Evolutionary conservation across 2,797 vertebrate genomes (phyloP).

Genomic region (Selene dorsalis): DNA sequence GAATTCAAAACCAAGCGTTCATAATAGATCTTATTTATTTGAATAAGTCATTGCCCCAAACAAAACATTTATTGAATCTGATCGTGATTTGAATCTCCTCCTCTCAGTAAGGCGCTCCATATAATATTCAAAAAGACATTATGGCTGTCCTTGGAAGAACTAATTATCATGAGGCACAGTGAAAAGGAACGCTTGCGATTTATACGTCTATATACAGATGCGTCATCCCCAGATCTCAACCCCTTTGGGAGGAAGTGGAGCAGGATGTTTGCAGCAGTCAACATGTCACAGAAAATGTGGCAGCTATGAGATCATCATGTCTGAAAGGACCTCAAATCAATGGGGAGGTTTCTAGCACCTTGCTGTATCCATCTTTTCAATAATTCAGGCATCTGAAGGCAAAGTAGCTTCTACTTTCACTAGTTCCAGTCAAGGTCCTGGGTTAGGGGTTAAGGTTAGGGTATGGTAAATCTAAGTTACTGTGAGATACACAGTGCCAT

Average conservation of each 20-base stretch:
- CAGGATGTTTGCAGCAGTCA: constrained; percentile 16
- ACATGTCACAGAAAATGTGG: neutral
- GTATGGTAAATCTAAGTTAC: neutral
- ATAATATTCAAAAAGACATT: constrained; percentile 50
- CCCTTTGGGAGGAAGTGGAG: neutral
- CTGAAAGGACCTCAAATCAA: constrained; percentile 16
- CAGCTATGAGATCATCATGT: constrained; percentile 17
- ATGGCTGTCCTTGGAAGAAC: constrained; percentile 33
- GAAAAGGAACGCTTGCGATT: neutral
- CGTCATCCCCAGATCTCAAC: neutral
- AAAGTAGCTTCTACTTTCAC: constrained; percentile 14
- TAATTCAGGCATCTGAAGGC: constrained; percentile 51
- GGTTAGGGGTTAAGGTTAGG: neutral
- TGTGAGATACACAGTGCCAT: neutral
- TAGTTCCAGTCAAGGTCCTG: neutral
- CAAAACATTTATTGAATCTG: constrained; percentile 38
- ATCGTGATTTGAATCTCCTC: constrained; percentile 34
- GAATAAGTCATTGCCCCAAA: constrained; percentile 44
- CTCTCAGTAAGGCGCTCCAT: constrained; percentile 40
- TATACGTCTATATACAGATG: neutral
- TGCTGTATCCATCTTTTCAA: constrained; percentile 45
- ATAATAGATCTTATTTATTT: constrained; percentile 1
- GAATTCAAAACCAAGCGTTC: neutral
- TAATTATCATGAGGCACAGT: constrained; percentile 25
- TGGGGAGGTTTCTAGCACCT: constrained; percentile 32